These are phyloP conservation scores for Amblyopsis hoosieri DNA, from an alignment of 2,797 vertebrate genomes.

Conservation along the genomic window DNA sequence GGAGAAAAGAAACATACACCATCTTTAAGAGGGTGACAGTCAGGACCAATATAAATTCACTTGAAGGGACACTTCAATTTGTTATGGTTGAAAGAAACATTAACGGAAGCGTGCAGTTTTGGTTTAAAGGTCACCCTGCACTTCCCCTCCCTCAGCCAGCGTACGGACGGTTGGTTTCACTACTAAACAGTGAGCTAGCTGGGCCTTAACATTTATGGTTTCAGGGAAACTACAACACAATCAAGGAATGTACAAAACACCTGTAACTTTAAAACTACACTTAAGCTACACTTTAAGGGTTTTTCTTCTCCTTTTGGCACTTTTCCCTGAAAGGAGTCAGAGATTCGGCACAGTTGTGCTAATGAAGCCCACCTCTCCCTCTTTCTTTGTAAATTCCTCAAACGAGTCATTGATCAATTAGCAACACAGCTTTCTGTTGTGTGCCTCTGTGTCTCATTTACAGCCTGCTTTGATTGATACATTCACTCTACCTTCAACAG, in stretches of 20 bases:
- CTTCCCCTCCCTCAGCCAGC: too few species aligned
- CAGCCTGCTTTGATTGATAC: conserved; percentile 77
- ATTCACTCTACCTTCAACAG: conserved; percentile 70
- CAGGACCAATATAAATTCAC: conserved; percentile 39
- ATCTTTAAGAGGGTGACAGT: conserved; percentile 52
- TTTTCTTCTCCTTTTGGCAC: conserved; percentile 57
- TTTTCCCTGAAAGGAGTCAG: conserved; percentile 56
- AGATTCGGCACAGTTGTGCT: conserved; percentile 66
- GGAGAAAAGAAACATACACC: conserved; percentile 8
- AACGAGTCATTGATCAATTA: conserved; percentile 80
- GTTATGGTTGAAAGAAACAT: too few species aligned
- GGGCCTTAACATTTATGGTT: too few species aligned
- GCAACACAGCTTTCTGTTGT: conserved; percentile 61
- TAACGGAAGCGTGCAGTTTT: too few species aligned
- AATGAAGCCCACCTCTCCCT: conserved; percentile 71
- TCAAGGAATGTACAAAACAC: too few species aligned
- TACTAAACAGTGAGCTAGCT: too few species aligned
- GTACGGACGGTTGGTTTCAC: too few species aligned
- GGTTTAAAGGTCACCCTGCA: too few species aligned
- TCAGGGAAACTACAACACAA: too few species aligned
- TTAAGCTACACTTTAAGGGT: conserved; percentile 43
- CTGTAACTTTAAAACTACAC: conserved; percentile 42
- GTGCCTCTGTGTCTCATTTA: conserved; percentile 82
- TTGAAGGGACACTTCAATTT: too few species aligned
- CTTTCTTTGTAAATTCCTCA: conserved; percentile 75